Evolutionary conservation across 2,113 vertebrate genomes (phyloP).

Genomic region (Meleagris gallopavo): DNA sequence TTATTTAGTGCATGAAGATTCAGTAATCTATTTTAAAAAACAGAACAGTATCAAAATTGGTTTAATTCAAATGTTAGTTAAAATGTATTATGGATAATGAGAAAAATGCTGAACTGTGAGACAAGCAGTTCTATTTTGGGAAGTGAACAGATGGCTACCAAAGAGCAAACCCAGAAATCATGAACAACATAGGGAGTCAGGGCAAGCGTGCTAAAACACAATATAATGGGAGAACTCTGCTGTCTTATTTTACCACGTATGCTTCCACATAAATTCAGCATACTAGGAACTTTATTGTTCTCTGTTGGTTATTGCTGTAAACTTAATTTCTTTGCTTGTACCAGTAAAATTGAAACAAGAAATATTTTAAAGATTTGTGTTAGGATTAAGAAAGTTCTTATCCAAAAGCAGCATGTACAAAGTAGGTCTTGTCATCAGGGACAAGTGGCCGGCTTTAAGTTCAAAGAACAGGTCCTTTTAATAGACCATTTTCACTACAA

Average conservation of each 20-base stretch:
- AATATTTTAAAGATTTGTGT: background rate
- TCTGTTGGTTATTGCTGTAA: background rate
- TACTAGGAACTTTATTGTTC: background rate
- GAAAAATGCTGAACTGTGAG: slow-evolving; percentile 27
- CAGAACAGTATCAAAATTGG: background rate
- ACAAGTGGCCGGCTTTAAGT: background rate
- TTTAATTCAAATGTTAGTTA: slow-evolving; percentile 2
- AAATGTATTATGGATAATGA: slow-evolving; percentile 26
- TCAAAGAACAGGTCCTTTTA: background rate
- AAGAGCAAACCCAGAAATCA: slow-evolving; percentile 42
- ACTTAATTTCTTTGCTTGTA: background rate
- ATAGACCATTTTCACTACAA: background rate
- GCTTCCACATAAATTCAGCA: background rate
- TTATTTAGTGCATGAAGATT: background rate
- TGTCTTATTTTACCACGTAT: background rate
- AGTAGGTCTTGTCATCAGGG: background rate
- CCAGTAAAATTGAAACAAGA: background rate
- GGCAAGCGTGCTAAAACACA: background rate
- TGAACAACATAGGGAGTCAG: slow-evolving; percentile 6
- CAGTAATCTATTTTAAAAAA: background rate
- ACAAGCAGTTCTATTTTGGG: slow-evolving; percentile 52
- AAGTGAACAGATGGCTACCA: slow-evolving; percentile 54
- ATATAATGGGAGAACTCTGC: background rate
- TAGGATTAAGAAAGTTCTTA: background rate
- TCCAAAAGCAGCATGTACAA: background rate